phyloP scores from a whole-genome alignment of 2,888 invertebrate genomes.

The Drosophila pegasa region DNA sequence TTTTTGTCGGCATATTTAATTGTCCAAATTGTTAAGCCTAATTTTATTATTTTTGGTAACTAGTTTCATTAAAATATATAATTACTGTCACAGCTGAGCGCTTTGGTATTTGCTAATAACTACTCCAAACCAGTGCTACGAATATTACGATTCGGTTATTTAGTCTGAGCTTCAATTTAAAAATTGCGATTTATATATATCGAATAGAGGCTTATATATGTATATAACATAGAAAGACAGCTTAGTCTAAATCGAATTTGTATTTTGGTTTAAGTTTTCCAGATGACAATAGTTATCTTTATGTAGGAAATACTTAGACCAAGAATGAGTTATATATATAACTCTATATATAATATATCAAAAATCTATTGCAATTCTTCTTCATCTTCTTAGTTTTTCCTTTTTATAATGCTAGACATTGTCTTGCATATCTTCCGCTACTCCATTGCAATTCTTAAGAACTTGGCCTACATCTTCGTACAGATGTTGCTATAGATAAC shows the following conservation, averaged over 20 bases:
- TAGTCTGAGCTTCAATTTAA: constrained; percentile 11
- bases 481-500: background rate
- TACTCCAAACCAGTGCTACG: background rate
- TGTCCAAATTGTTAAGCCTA: no score
- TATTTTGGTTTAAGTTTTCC: no score
- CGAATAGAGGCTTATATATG: background rate
- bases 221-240: background rate
- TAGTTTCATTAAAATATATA: constrained; percentile 1
- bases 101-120: constrained; percentile 11
- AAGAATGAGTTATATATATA: no score
- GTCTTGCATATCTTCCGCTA: background rate
- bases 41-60: background rate
- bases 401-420: background rate
- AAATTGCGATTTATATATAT: background rate
- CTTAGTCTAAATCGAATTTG: no score
- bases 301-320: no score
- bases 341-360: no score
- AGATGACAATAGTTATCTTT: no score
- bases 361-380: no score
- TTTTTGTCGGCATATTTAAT: background rate
- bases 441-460: background rate
- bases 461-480: no score
- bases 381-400: background rate
- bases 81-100: constrained; percentile 12
- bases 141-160: constrained; percentile 13